Conservation (phyloP, 2,113 vertebrate species). For the Charadrius vociferus region DNA sequence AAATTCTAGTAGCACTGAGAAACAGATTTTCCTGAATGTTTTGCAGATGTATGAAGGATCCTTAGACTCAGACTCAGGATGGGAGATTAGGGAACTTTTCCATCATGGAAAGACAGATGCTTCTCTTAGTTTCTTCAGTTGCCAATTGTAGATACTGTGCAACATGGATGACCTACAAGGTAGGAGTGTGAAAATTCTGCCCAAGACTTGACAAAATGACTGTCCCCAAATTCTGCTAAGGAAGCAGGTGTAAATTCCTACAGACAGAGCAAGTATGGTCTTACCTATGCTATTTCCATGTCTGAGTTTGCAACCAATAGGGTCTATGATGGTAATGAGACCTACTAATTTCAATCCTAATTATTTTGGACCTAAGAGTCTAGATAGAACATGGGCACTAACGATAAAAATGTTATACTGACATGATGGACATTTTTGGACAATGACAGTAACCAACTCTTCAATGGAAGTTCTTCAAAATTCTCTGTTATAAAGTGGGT, state of each 20-base stretch:
- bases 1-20: background rate
- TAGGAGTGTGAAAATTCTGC: background rate
- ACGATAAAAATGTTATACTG: background rate
- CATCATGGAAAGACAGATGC: background rate
- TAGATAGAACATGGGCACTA: background rate
- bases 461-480: background rate
- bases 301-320: background rate
- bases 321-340: background rate
- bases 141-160: background rate
- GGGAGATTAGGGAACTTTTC: background rate
- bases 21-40: background rate
- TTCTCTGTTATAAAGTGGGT: background rate
- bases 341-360: background rate
- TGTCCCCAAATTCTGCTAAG: background rate
- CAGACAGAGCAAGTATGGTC: background rate
- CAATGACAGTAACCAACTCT: background rate
- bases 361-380: background rate
- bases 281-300: background rate
- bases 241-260: background rate
- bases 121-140: background rate
- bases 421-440: background rate
- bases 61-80: background rate
- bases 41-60: background rate
- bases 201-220: background rate
- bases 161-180: background rate